Evolutionary conservation across 2,888 invertebrate species (phyloP), one percentile per base, ranked within the genome.

Genomic region (Heliconius sara): DNA sequence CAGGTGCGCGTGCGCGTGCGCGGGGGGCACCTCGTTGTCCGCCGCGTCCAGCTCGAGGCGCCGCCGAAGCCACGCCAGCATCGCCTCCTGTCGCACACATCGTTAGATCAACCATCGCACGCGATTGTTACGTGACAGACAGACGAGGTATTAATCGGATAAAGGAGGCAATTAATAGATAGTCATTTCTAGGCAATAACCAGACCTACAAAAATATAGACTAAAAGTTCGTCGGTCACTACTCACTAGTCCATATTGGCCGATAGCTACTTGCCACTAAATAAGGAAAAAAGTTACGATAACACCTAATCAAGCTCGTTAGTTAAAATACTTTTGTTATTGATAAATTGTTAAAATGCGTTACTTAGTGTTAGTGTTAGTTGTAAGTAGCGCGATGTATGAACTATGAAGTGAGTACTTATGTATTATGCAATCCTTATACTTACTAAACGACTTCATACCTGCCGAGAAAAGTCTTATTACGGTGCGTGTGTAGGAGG

Each of bases 61-160:
- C 72, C 92, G 92, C 19, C 93, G 92, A 87, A 92, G 91, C 94
- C 94, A 93, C 86, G 91, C 90, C 87, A 92, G 85, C 88, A 92
- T 86, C 73, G 92, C 92, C 85, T 93, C 93, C 87, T 88, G 84
- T 9, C n/a, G 10, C 19, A 63, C 19, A 16, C 30, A 9, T 13
- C 12, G 0, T n/a, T n/a, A 60, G 7, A n/a, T 57, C 22, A 22
- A 22, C 9, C n/a, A 57, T 34, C 34, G 34, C 9, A 34, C 7
- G 34, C 34, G 34, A 34, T 34, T 34, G 6, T 6, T 34, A 34
- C 34, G 34, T 34, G 34, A 34, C 6, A 34, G 5, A 34, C 34
- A 34, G 9, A 57, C 3, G 3, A n/a, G 0, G n/a, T n/a, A 60
- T 10, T 9, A 1, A 2, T 7, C 43, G 43, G 13, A 43, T 43